Evolutionary conservation across 2,113 vertebrate genomes (phyloP).

Genomic region (Mastomys coucha): DNA sequence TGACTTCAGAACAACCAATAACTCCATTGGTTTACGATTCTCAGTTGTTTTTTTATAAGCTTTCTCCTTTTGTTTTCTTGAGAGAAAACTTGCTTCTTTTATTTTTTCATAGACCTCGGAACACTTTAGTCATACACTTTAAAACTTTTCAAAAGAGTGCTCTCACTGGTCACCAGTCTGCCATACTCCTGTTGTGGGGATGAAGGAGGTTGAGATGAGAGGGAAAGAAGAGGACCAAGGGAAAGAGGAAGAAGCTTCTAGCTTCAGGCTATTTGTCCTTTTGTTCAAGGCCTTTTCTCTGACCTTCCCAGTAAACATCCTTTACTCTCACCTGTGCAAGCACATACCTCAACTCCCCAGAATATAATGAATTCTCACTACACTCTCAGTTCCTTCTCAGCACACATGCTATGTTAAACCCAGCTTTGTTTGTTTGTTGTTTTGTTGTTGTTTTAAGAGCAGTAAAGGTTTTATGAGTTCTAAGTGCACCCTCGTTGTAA

Average conservation of each 20-base stretch:
- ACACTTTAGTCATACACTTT: neutral
- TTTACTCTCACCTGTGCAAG: accelerated
- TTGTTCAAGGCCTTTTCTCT: neutral
- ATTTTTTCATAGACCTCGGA: neutral
- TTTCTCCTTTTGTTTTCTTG: neutral
- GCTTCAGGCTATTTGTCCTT: neutral
- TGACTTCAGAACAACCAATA: neutral
- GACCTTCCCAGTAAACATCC: neutral
- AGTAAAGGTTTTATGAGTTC: neutral
- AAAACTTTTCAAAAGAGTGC: neutral
- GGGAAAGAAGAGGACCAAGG: neutral
- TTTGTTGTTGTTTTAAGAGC: neutral
- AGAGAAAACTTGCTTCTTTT: neutral
- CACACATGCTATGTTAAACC: neutral
- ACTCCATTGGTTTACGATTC: neutral
- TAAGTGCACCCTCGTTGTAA: neutral
- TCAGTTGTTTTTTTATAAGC: neutral
- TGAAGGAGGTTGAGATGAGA: neutral
- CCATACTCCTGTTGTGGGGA: too few species aligned
- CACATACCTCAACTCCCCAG: neutral
- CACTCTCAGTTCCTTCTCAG: neutral
- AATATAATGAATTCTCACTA: neutral
- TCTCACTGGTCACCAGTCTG: neutral
- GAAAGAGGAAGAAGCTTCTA: neutral
- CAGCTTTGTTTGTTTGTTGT: neutral